phyloP scores from a whole-genome alignment of 2,113 vertebrate genomes.

The Nibea albiflora region DNA sequence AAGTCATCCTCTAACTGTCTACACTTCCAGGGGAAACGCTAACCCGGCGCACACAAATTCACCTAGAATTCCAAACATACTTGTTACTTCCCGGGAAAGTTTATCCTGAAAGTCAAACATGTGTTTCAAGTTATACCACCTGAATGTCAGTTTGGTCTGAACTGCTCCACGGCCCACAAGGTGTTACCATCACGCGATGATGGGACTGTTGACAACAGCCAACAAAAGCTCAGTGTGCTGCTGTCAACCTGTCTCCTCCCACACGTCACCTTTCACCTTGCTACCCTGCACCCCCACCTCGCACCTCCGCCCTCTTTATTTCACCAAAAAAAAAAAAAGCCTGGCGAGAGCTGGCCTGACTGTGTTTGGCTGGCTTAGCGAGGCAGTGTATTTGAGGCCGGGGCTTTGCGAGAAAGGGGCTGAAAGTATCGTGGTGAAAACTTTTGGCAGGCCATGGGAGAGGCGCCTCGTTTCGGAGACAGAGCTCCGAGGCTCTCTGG shows the following conservation, averaged over 20 bases:
- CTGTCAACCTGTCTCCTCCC: conserved; percentile 72
- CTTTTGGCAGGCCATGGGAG: conserved; percentile 57
- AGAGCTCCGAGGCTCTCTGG: conserved; percentile 50
- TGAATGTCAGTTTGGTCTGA: conserved; percentile 12
- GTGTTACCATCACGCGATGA: conserved; percentile 57
- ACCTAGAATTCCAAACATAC: not conserved
- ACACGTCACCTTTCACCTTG: conserved; percentile 64
- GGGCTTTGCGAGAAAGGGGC: conserved; percentile 35
- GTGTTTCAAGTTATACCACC: conserved; percentile 10
- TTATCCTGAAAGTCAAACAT: conserved; percentile 8
- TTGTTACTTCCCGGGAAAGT: not conserved
- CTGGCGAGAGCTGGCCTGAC: conserved; percentile 11
- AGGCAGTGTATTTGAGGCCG: conserved; percentile 37
- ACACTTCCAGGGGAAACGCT: not conserved
- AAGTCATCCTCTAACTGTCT: not conserved
- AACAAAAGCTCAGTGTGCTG: conserved; percentile 74
- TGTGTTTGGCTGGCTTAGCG: conserved; percentile 24
- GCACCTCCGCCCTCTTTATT: conserved; percentile 48
- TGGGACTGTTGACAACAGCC: conserved; percentile 48
- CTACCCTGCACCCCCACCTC: conserved; percentile 14
- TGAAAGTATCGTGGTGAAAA: conserved; percentile 41
- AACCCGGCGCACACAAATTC: too few relatives aligned
- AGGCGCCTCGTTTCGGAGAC: conserved; percentile 55
- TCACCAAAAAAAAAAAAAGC: conserved; percentile 19
- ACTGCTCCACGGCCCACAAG: conserved; percentile 27